These are phyloP conservation scores for Tetropium fuscum DNA, from an alignment of 2,888 invertebrate species.

Conservation along the genomic window DNA sequence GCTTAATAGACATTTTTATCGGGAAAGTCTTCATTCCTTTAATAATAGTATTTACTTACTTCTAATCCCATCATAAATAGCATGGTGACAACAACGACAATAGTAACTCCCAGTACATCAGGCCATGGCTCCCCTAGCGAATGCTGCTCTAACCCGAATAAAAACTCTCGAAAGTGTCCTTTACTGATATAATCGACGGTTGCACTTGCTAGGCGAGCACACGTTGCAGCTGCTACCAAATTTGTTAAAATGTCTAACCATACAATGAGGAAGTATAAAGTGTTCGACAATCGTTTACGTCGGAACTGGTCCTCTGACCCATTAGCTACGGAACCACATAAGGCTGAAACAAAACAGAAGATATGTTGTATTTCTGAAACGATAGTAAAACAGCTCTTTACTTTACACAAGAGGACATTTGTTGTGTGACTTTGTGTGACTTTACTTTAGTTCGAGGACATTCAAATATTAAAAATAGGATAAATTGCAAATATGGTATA, in stretches of 20 bases:
- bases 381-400: too few species aligned
- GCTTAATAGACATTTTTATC: too few species aligned
- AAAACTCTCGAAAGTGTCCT: conserved; percentile 71
- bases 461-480: too few species aligned
- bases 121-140: conserved; percentile 74
- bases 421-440: too few species aligned
- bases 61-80: conserved; percentile 76
- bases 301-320: conserved; percentile 54
- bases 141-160: conserved; percentile 72
- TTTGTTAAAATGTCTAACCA: conserved; percentile 73
- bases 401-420: too few species aligned
- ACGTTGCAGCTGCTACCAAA: conserved; percentile 72
- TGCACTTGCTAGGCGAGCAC: conserved; percentile 73
- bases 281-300: conserved; percentile 66
- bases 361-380: not conserved
- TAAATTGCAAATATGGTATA: too few species aligned
- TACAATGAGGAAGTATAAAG: conserved; percentile 71
- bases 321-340: conserved; percentile 51
- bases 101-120: conserved; percentile 73
- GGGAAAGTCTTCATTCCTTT: too few species aligned
- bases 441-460: too few species aligned
- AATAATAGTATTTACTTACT: too few species aligned
- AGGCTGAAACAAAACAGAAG: conserved; percentile 43
- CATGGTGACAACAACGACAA: conserved; percentile 71
- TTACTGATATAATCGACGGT: conserved; percentile 74